Base-by-base conservation (phyloP, 2,113 vertebrate species). In the Crocuta crocuta region DNA sequence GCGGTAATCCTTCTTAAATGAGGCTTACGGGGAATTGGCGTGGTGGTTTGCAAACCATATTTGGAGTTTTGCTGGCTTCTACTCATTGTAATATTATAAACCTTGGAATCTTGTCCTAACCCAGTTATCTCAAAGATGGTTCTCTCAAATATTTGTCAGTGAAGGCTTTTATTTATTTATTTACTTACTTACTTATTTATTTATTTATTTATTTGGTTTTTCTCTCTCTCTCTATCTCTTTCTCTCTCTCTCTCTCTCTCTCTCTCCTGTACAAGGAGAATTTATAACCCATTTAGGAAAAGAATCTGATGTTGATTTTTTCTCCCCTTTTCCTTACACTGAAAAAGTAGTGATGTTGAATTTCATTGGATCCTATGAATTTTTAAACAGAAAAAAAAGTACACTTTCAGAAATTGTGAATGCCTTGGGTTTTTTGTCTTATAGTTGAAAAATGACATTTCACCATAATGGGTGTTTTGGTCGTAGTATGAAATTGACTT, bases 1-100 rank as follows among this genome's bases (percentile, higher is more conserved):
- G 74, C 4, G 0, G 84, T 94, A 71, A 92, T 92, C 96, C 80
- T 94, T 76, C 79, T 82, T 83, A 95, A 94, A 63, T 85, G 92
- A 95, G 92, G 50, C 76, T 90, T 76, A 78, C 66, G 80, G 24
- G 83, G 66, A 74, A 58, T 78, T 97, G 86, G 53, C 74, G 23
- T 80, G n/a, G 76, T 82, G 81, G 26, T 35, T 91, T 78, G 48
- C 82, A 83, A 95, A 91, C 80, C 63, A 4, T 90, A 6, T 71
- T 80, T 95, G 82, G 86, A 61, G 74, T 24, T 92, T 92, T 80
- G 53, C 58, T 84, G 55, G 35, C 55, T 94, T 94, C 39, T 7
- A 48, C 45, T 80, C 35, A 33, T 79, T 70, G 68, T 86, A 31
- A 65, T 21, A 15, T 94, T 94, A 66, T 8, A 45, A 26, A 58